A percentile compares a stretch with the other conserved stretches of the same genome.
phyloP scores from a whole-genome alignment of 1,140 invertebrate species.

The Galleria mellonella region DNA sequence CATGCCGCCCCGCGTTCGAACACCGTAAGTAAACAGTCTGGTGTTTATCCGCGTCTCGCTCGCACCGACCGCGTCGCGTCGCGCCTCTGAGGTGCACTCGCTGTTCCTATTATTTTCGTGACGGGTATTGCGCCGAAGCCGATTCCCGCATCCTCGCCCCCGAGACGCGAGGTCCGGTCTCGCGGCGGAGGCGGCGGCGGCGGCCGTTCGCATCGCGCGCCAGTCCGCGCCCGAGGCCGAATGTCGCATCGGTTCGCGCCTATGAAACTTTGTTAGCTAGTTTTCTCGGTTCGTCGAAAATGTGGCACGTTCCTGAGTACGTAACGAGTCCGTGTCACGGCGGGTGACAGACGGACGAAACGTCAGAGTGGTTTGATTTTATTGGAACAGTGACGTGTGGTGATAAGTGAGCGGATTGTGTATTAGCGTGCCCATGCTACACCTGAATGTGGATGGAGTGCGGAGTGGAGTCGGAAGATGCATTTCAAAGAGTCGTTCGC shows the following conservation, averaged over 20 bases:
- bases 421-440: slow-evolving; percentile 59
- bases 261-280: slow-evolving; percentile 35
- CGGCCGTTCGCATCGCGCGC: slow-evolving; percentile 61
- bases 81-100: slow-evolving; percentile 71
- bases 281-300: slow-evolving; percentile 38
- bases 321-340: slow-evolving; percentile 24
- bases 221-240: slow-evolving; percentile 61
- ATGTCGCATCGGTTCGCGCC: slow-evolving; percentile 59
- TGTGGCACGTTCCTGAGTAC: slow-evolving; percentile 32
- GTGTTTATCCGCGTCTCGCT: slow-evolving; percentile 73
- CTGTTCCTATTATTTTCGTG: slow-evolving; percentile 73
- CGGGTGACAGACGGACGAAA: slow-evolving; percentile 24
- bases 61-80: slow-evolving; percentile 68
- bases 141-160: slow-evolving; percentile 72
- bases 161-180: slow-evolving; percentile 71
- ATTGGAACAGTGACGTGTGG: slow-evolving; percentile 37
- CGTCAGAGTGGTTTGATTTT: slow-evolving; percentile 18
- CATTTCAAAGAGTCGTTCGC: slow-evolving; percentile 73
- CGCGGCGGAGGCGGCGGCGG: slow-evolving; percentile 62
- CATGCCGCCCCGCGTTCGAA: slow-evolving; percentile 52
- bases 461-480: slow-evolving; percentile 65
- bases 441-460: slow-evolving; percentile 65
- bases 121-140: slow-evolving; percentile 73
- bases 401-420: slow-evolving; percentile 60
- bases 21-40: slow-evolving; percentile 74